A percentile compares a stretch with the other conserved stretches of the same genome.
These are phyloP conservation scores for Brachypodius melanocephalos DNA, from an alignment of 2,113 vertebrate species.

Conservation along the genomic window DNA sequence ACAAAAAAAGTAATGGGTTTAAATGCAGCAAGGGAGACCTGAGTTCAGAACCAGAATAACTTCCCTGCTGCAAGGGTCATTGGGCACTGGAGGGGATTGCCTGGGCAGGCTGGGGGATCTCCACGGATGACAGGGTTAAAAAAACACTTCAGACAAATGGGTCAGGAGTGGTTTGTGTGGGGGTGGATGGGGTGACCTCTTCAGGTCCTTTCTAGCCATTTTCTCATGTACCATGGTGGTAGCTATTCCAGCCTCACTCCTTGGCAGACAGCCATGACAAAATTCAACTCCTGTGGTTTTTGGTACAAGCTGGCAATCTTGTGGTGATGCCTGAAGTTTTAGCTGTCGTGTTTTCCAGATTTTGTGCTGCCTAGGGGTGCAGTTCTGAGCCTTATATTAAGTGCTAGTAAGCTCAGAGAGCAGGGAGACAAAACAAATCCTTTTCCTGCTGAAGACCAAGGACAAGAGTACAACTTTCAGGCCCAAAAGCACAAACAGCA, in stretches of 20 bases:
- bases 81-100: background rate
- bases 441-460: too few relatives aligned
- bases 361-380: too few relatives aligned
- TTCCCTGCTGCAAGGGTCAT: background rate
- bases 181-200: background rate
- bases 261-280: rapidly evolving
- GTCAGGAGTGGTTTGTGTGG: background rate
- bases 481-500: too few relatives aligned
- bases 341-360: too few relatives aligned
- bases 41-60: background rate
- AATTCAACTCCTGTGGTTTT: background rate
- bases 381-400: too few relatives aligned
- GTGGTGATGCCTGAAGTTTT: too few relatives aligned
- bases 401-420: too few relatives aligned
- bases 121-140: background rate
- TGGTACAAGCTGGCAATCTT: background rate
- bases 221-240: background rate
- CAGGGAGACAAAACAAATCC: too few relatives aligned
- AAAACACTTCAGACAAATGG: background rate
- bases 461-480: too few relatives aligned
- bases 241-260: background rate
- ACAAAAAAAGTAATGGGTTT: background rate
- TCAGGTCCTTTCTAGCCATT: background rate
- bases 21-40: background rate
- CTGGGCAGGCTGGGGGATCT: background rate